Conservation (phyloP, 2,797 vertebrate species). For the Toxotes lorentzi region DNA sequence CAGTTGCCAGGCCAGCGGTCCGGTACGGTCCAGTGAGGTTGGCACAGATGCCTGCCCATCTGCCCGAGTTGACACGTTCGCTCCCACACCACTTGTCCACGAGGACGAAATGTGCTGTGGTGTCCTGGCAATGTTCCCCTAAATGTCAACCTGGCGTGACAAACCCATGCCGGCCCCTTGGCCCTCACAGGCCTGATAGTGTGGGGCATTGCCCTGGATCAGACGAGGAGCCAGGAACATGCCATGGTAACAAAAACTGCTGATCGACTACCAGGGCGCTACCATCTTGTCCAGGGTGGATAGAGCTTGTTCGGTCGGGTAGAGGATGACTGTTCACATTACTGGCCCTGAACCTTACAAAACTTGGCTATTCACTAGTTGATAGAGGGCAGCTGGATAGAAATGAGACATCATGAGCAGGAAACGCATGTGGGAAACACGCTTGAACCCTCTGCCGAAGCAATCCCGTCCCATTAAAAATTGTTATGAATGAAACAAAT, state of each 20-base stretch:
- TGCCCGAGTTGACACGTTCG: conserved; percentile 80
- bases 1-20: conserved; percentile 82
- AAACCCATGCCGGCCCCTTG: conserved; percentile 70
- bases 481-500: conserved; percentile 50
- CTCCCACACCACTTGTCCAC: conserved; percentile 83
- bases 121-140: conserved; percentile 81
- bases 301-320: conserved; percentile 66
- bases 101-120: conserved; percentile 76
- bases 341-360: conserved; percentile 57
- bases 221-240: conserved; percentile 78
- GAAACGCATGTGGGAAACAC: conserved; percentile 29
- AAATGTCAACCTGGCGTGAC: conserved; percentile 84
- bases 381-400: conserved; percentile 53
- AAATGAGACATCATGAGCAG: conserved; percentile 54
- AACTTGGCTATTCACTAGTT: conserved; percentile 47
- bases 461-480: conserved; percentile 41
- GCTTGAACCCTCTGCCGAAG: conserved; percentile 20
- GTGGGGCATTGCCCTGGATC: conserved; percentile 73
- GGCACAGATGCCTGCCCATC: conserved; percentile 83
- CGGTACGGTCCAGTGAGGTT: conserved; percentile 75
- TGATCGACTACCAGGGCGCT: conserved; percentile 77
- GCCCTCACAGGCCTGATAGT: conserved; percentile 66
- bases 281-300: conserved; percentile 78
- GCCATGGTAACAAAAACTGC: conserved; percentile 77
- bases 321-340: conserved; percentile 69